Evolutionary conservation across 2,113 vertebrate genomes (phyloP), one percentile per base, ranked within the genome.

Genomic region (Penelope pileata): DNA sequence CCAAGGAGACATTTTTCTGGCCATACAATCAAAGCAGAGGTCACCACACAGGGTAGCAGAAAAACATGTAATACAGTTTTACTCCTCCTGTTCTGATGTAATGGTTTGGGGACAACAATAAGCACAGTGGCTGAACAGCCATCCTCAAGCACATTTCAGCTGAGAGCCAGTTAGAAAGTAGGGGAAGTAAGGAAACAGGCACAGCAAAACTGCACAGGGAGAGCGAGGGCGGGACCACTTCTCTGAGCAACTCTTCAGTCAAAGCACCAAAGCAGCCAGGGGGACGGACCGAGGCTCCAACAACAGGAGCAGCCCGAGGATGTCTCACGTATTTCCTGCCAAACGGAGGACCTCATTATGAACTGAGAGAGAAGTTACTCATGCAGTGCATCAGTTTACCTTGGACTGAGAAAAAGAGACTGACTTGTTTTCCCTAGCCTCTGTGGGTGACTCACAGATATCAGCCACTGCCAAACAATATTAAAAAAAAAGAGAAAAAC

Each of bases 31-130:
- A 60, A 86, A 82, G 40, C n/a, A 51, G 74, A 83, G 24, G 19
- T 64, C 45, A 79, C 11, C 1, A 2, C 22, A 26, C 15, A 70
- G 47, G 34, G 68, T 38, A 51, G 38, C 26, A 51, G 47, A 53
- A 51, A 34, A 66, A 66, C 45, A 75, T 9, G 16, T 48, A 64
- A 53, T 18, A 16, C 0, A 13, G 56, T 78, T 88, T 77, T 51
- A 67, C 47, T 82, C 66, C 78, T 67, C 42, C 56, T 2, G 0
- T 63, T 64, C 64, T 30, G 6, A 38, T 86, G 10, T 17, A 79
- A 7, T 10, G 1, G 15, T 53, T 62, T 0, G 0, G 42, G 47
- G 47, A 74, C 8, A 36, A 51, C 24, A 64, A 63, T 1, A 2
- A 91, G 51, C 16, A 8, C 0, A 0, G n/a, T 53, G 21, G 24